Evolutionary conservation across 2,888 invertebrate species (phyloP), one percentile per base, ranked within the genome.

Genomic region (Eilema griseolum): DNA sequence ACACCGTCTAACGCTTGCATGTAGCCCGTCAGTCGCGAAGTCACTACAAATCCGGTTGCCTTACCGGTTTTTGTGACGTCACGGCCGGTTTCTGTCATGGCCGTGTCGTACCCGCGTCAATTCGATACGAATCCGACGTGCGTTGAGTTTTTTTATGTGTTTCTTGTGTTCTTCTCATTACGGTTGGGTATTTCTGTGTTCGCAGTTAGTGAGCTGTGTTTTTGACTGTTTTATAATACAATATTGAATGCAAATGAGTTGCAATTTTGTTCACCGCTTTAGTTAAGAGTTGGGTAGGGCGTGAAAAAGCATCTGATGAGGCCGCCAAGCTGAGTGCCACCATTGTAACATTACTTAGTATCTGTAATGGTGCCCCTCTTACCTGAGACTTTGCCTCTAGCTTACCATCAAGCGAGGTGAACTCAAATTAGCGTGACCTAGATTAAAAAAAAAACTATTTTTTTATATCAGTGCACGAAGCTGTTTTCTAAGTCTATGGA

Each of bases 51-150:
- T 81, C 81, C 75, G 71, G 77, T 75, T 81, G 72, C 81, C 79
- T 77, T 70, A 67, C 65, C 62, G 74, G 76, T 81, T 81, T 81
- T 81, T 80, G 77, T 79, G 76, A 79, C 79, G 81, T 79, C 77
- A 77, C 71, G 52, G 72, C 60, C 57, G 62, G 61, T 41, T 61
- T 75, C 75, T 79, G 82, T 79, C 82, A 82, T 72, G 78, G 67
- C 74, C 26, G 46, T 66, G 73, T 73, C 71, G 75, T 61, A 82
- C 82, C 77, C 77, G 66, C 73, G 76, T 82, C 82, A 81, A 76
- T 78, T 76, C 70, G 75, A 63, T 68, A 66, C 65, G 71, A 73
- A 66, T 74, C 70, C 67, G 72, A 79, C 73, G 65, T 65, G 73
- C 69, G 75, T 71, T 79, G 77, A 73, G 77, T 81, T 81, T 81